Evolutionary conservation across 2,888 invertebrate genomes (phyloP).

Genomic region (Drosophila pseudotalamancana): DNA sequence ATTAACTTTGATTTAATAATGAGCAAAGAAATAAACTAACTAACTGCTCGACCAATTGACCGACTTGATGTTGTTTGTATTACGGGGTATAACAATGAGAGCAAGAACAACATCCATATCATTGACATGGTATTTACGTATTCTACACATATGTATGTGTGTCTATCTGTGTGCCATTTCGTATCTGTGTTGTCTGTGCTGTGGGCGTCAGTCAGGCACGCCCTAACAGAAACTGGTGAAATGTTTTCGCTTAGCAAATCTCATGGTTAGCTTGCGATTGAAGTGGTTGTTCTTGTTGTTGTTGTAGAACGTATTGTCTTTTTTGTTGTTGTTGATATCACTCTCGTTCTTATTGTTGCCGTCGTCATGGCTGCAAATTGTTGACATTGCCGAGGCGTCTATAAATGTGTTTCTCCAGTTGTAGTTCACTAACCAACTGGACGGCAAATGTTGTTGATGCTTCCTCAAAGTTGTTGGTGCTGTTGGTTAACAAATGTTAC

Average conservation of each 20-base stretch:
- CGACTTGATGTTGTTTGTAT: neutral
- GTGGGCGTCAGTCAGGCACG: slow-evolving; percentile 55
- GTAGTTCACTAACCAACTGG: slow-evolving; percentile 66
- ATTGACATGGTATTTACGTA: slow-evolving; percentile 64
- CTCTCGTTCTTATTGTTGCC: slow-evolving; percentile 27
- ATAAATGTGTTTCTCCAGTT: slow-evolving; percentile 63
- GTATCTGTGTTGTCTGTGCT: slow-evolving; percentile 37
- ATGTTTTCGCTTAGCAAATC: slow-evolving; percentile 74
- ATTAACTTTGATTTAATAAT: neutral
- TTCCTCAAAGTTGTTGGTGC: neutral
- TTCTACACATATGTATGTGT: neutral
- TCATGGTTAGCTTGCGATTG: slow-evolving; percentile 65
- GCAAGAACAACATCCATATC: slow-evolving; percentile 50
- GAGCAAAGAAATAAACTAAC: neutral
- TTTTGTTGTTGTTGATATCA: slow-evolving; percentile 36
- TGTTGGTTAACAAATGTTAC: slow-evolving; percentile 47
- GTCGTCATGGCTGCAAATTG: slow-evolving; percentile 78
- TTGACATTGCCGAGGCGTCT: slow-evolving; percentile 79
- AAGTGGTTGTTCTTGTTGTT: slow-evolving; percentile 30
- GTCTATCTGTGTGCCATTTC: slow-evolving; percentile 2
- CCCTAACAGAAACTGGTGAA: slow-evolving; percentile 61
- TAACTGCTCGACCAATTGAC: neutral
- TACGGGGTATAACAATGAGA: slow-evolving; percentile 17
- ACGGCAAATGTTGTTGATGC: slow-evolving; percentile 25
- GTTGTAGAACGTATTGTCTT: slow-evolving; percentile 13